Evolutionary conservation across 2,888 invertebrate species (phyloP).

Genomic region (Ethmia dodecea): DNA sequence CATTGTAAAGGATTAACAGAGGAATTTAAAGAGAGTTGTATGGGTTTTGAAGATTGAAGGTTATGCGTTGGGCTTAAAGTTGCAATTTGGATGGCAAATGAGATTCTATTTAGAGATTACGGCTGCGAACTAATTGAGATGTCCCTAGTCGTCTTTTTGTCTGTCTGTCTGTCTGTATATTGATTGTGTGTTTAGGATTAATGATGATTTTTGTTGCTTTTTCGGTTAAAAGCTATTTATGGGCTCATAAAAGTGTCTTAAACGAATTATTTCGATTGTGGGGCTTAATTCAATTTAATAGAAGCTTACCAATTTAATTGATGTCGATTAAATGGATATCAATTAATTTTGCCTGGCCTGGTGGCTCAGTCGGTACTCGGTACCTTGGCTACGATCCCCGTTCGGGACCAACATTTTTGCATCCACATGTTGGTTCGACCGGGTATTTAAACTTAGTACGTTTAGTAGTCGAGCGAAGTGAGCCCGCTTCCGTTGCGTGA

Average conservation of each 20-base stretch:
- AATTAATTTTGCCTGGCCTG: too few relatives aligned
- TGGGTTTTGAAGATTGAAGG: constrained; percentile 19
- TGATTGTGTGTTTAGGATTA: constrained; percentile 26
- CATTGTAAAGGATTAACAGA: constrained; percentile 30
- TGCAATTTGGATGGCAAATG: constrained; percentile 23
- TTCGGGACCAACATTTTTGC: too few relatives aligned
- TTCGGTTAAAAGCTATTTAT: constrained; percentile 11
- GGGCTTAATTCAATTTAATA: too few relatives aligned
- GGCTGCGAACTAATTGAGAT: constrained; percentile 69
- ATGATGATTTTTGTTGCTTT: constrained; percentile 19
- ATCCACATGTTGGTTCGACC: too few relatives aligned
- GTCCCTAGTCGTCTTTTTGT: constrained; percentile 58
- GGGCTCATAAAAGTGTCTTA: constrained; percentile 8
- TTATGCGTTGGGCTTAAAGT: constrained; percentile 18
- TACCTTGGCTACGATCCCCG: too few relatives aligned
- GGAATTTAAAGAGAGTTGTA: constrained; percentile 27
- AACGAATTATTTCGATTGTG: too few relatives aligned
- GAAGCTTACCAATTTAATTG: too few relatives aligned
- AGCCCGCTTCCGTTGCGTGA: too few relatives aligned
- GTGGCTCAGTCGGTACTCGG: too few relatives aligned
- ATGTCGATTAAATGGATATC: too few relatives aligned
- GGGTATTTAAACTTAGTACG: too few relatives aligned
- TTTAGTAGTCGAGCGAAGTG: too few relatives aligned
- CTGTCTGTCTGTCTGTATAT: constrained; percentile 38
- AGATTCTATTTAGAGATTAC: constrained; percentile 51